These are phyloP conservation scores for Pocillopora verrucosa DNA, from an alignment of 64 coral and sea anemone genomes.

Conservation along the genomic window DNA sequence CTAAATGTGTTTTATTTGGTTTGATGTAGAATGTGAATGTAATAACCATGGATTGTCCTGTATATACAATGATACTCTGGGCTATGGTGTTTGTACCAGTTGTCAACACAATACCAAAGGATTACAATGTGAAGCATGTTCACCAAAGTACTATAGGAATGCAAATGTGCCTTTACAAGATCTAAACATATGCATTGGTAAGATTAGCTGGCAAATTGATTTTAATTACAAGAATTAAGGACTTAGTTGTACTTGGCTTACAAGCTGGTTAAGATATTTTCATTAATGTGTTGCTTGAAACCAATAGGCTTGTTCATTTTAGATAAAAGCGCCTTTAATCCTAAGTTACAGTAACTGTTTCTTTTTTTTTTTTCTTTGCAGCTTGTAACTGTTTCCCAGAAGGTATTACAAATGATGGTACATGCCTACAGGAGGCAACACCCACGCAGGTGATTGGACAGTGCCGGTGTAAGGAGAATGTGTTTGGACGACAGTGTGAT, in stretches of 20 bases:
- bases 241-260: neutral
- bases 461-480: constrained; percentile 73
- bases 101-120: constrained; percentile 79
- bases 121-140: constrained; percentile 68
- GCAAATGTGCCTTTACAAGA: constrained; percentile 48
- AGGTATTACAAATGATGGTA: constrained; percentile 67
- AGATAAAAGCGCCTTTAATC: neutral
- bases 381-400: constrained; percentile 71
- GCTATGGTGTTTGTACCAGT: constrained; percentile 51
- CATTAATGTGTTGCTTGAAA: too few species aligned
- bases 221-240: too few species aligned
- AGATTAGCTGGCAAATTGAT: neutral
- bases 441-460: constrained; percentile 66
- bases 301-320: neutral
- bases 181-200: constrained; percentile 62
- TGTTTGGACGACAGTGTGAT: constrained; percentile 66
- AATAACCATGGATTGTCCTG: constrained; percentile 78
- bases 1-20: neutral
- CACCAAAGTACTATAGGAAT: constrained; percentile 71
- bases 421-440: constrained; percentile 54
- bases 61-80: constrained; percentile 71
- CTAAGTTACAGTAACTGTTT: neutral
- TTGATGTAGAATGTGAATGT: constrained; percentile 71
- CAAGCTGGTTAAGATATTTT: neutral
- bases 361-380: constrained; percentile 2